Evolutionary conservation across 1,140 invertebrate genomes (phyloP), one percentile per base, ranked within the genome.

Genomic region (Polypedilum pembai): DNA sequence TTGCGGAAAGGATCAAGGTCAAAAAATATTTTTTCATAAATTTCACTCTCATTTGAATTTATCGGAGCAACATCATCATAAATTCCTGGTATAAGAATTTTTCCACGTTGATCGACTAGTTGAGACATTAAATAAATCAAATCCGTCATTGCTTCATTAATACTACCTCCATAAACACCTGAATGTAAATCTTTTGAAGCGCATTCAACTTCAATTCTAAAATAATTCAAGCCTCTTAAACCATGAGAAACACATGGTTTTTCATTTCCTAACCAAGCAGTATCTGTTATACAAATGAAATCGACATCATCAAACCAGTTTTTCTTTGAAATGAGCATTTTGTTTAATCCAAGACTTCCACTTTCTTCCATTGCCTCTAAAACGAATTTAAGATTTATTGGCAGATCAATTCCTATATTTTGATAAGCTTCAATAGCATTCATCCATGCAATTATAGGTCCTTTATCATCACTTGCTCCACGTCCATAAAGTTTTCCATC

Each of bases 281-380:
- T 99, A 81, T 99, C 98, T 63, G 96, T 98, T 79, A 99, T 98
- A 81, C 96, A 98, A 40, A 98, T 94, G 85, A 90, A 98, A 82
- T 99, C 96, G 0, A 97, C 89, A 80, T 88, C 86, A 74, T 89
- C 85, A 15, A 98, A 86, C 81, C 98, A 99, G n/a, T 86, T 86
- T 82, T 95, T 95, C 76, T 87, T 85, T 3, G 88, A 80, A 76
- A 88, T 84, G 1, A 99, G 83, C 15, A 98, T 82, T 4, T 94
- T 91, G 82, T 99, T 95, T 10, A 99, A 84, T 40, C 97, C 97
- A 83, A 94, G 92, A 76, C 95, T 98, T 7, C 97, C 96, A 79
- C 89, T 92, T 83, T 99, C 98, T 85, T 99, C 98, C 97, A 99
- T 99, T 66, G 94, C 96, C 87, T 99, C 97, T 81, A 99, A 95